A percentile compares a stretch with the other conserved stretches of the same genome.
These are phyloP conservation scores for Enteromius radiatus DNA, from an alignment of 2,797 vertebrate species.

Conservation along the genomic window DNA sequence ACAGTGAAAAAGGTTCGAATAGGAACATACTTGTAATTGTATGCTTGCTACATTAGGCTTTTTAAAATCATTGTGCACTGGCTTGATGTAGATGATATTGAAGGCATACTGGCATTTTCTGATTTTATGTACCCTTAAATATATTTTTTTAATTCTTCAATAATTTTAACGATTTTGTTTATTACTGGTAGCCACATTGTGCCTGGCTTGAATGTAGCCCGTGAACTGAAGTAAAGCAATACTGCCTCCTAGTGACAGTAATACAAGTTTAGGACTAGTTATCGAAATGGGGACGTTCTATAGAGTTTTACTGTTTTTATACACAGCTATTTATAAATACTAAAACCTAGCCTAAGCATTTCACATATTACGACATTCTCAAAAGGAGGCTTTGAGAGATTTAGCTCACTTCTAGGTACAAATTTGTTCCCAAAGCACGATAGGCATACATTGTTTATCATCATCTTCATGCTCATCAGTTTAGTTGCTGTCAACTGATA, in stretches of 20 bases:
- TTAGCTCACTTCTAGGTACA: not conserved
- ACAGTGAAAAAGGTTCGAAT: not conserved
- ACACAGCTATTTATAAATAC: not conserved
- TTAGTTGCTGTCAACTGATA: not conserved
- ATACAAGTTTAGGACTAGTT: not conserved
- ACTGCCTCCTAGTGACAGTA: conserved; percentile 19
- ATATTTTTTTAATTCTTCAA: not conserved
- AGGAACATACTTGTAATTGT: not conserved
- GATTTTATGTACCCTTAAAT: not conserved
- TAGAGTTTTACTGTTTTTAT: not conserved
- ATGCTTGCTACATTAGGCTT: not conserved
- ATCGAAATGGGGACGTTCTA: not conserved
- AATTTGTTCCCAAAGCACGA: not conserved
- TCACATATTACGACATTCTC: not conserved
- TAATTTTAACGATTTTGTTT: not conserved
- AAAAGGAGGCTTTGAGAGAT: not conserved
- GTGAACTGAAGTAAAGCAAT: conserved; percentile 8
- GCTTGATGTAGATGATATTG: not conserved
- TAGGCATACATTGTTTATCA: not conserved
- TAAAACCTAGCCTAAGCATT: not conserved
- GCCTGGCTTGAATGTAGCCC: not conserved
- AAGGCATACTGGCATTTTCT: not conserved
- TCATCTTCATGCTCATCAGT: not conserved
- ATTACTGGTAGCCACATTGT: too few species aligned
- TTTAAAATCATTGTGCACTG: not conserved